Percentiles rank a stretch among this genome's conserved stretches.
These are phyloP conservation scores for Atopsyche davidsoni DNA, from an alignment of 1,140 invertebrate genomes.

Conservation along the genomic window DNA sequence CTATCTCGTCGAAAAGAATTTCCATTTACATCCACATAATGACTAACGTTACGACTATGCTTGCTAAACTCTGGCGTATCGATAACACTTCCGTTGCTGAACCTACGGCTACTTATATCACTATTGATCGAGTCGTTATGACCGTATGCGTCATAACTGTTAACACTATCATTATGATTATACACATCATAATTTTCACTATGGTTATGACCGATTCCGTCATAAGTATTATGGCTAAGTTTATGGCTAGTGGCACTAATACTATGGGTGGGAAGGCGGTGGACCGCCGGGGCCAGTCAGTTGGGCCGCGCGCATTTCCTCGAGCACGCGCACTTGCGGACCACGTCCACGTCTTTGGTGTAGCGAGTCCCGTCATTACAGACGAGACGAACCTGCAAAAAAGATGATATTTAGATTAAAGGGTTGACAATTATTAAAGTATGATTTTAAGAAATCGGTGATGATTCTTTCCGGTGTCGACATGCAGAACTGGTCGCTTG, in stretches of 20 bases:
- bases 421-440: neutral
- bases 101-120: neutral
- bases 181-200: neutral
- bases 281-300: slow-evolving; percentile 34
- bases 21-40: neutral
- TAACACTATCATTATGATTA: slow-evolving; percentile 9
- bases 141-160: slow-evolving; percentile 8
- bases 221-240: neutral
- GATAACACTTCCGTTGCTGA: neutral
- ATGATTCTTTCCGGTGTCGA: too few relatives aligned
- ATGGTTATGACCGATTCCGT: neutral
- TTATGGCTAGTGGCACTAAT: slow-evolving; percentile 5
- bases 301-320: slow-evolving; percentile 69
- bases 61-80: neutral
- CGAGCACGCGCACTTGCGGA: slow-evolving; percentile 86
- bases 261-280: slow-evolving; percentile 11
- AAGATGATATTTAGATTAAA: slow-evolving; percentile 13
- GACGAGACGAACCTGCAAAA: slow-evolving; percentile 70
- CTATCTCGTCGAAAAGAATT: too few relatives aligned
- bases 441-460: too few relatives aligned
- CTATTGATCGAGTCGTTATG: neutral
- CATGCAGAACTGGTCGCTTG: too few relatives aligned
- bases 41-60: neutral
- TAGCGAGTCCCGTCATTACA: slow-evolving; percentile 89
- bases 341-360: slow-evolving; percentile 92